Conservation (phyloP, 2,113 vertebrate species). For the Neogobius melanostomus region DNA sequence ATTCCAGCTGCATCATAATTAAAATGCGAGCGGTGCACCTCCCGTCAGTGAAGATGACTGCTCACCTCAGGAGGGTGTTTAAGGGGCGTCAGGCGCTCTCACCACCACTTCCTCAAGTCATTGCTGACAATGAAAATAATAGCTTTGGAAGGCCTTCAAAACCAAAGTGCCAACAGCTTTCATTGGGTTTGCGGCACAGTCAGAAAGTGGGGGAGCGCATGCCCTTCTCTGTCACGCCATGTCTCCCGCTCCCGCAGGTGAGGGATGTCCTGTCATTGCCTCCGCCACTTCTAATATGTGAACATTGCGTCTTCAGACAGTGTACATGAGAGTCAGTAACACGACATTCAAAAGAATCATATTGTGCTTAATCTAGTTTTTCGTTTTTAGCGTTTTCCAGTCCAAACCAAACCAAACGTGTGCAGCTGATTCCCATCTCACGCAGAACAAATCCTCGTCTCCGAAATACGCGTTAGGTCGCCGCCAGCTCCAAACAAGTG, state of each 20-base stretch:
- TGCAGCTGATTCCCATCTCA: too few species aligned
- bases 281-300: background rate
- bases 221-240: slow-evolving; percentile 48
- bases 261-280: background rate
- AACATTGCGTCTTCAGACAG: background rate
- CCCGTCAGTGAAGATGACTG: slow-evolving; percentile 56
- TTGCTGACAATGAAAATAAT: slow-evolving; percentile 69
- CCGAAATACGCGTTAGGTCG: too few species aligned
- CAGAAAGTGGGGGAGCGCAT: slow-evolving; percentile 35
- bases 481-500: too few species aligned
- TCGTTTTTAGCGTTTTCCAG: too few species aligned
- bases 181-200: slow-evolving; percentile 42
- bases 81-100: slow-evolving; percentile 51
- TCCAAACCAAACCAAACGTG: too few species aligned
- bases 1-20: slow-evolving; percentile 33
- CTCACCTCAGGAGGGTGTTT: slow-evolving; percentile 60
- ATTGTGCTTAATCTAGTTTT: too few species aligned
- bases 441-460: too few species aligned
- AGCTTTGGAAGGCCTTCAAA: slow-evolving; percentile 56
- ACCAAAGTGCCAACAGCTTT: slow-evolving; percentile 67
- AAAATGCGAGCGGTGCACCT: slow-evolving; percentile 49
- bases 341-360: background rate
- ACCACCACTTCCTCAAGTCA: slow-evolving; percentile 47
- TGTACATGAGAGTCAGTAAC: background rate
- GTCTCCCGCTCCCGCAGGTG: slow-evolving; percentile 21